Base-by-base conservation (phyloP, 2,888 invertebrate species). In the Amiota communis region DNA sequence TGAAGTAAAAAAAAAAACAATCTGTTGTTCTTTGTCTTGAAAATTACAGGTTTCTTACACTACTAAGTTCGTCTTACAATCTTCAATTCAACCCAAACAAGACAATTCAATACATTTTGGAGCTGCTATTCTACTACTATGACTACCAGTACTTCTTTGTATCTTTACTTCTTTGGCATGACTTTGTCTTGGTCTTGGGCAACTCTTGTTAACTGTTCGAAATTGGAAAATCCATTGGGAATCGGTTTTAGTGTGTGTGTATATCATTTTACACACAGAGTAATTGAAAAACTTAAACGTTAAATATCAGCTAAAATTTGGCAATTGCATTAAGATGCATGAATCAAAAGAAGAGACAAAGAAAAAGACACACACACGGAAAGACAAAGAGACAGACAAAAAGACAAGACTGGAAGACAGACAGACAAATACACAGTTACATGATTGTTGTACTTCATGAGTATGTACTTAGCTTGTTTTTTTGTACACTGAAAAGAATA, bases 31-130 rank as follows among this genome's bases (percentile, higher is more conserved):
- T 59, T 20, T 59, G 59, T 20, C 59, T 59, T 59, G 17, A 20
- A 59, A 59, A 59, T 59, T 59, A 59, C 59, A 59, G 59, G 59
- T 20, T 59, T 59, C 59, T 59, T 53, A 8, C 53, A 53, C 15
- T 53, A 15, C 15, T 53, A 9, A 8, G 13, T 53, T 17, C 59
- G 17, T 59, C 20, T 59, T 59, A 1, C 17, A 36, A 36, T 59
- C 11, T 20, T 59, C 59, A 15, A 9, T 20, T 10, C 59, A 17
- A 36, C 6, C 36, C 6, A 36, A 36, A 36, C 36, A 36, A 36
- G 36, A 36, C 9, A 20, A 11, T 59, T 59, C 15, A 20, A 20
- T 59, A 15, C 20, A 59, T 17, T 59, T 59, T 20, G 59, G 59
- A 13, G 36, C 36, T 36, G 36, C 36, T 23, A 3, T 3, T 23